Base-by-base conservation (phyloP, 1,140 invertebrate genomes). In the Cyrtorhinus lividipennis region DNA sequence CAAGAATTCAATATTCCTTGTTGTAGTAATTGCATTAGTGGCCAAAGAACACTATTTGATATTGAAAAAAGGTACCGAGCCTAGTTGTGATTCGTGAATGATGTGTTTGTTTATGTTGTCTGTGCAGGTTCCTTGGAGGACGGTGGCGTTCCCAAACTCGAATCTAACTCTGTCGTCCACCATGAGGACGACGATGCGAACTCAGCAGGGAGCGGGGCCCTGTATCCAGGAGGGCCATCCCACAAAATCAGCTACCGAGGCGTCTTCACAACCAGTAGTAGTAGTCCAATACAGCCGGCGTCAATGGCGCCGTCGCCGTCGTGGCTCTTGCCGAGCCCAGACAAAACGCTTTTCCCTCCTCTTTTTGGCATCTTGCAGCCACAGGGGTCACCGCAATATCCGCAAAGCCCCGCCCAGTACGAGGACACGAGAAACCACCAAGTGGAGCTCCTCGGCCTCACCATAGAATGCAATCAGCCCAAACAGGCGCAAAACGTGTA, bases 161-260 rank as follows among this genome's bases (percentile, higher is more conserved):
- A 85, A 79, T 63, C 72, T 72, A 30, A 69, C 46, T 46, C 65
- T 2, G 64, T 80, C 48, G 79, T 75, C 66, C 79, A 81, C 61
- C 80, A 80, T 62, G 81, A 83, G 67, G 85, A 86, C 68, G 86
- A 89, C 72, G 85, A 88, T 68, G 81, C 82, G 69, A 83, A 81
- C 62, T 62, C 64, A n/a, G 57, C 62, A 2, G 66, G 67, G 10
- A 66, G 59, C 26, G 58, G 58, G 1, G 48, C 27, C 10, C 25
- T 62, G 12, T 59, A 48, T 20, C 24, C 38, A 53, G 38, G 18
- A 45, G 58, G 27, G 1, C 72, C 74, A 53, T 67, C 71, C 22
- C 76, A 76, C 72, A 85, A 79, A 77, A 81, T 79, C 73, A 84
- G 78, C 72, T 83, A 86, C 72, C 79, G 82, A 65, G 84, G 84